These are phyloP conservation scores for Anoplolepis gracilipes DNA, from an alignment of 1,140 invertebrate species.

Conservation along the genomic window DNA sequence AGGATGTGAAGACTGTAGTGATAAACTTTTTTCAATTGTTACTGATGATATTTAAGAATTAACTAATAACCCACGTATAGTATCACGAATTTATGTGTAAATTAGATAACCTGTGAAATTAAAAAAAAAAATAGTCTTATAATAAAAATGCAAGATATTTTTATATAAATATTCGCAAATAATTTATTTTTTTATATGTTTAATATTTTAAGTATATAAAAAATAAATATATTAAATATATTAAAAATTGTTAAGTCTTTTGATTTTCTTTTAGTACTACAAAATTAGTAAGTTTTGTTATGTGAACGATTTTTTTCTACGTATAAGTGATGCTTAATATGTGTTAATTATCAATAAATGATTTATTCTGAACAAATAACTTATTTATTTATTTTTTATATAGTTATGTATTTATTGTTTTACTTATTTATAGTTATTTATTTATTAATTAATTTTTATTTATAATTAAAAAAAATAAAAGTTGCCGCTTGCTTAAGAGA, in stretches of 20 bases:
- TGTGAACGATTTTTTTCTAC: too few relatives aligned
- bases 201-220: neutral
- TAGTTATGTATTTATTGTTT: too few relatives aligned
- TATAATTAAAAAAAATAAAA: neutral
- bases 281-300: too few relatives aligned
- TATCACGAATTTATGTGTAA: neutral
- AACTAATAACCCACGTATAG: neutral
- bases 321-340: too few relatives aligned
- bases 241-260: neutral
- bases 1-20: neutral
- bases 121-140: neutral
- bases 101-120: neutral
- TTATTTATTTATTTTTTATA: too few relatives aligned
- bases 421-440: too few relatives aligned
- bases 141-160: neutral
- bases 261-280: too few relatives aligned
- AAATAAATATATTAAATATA: neutral
- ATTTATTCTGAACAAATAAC: conserved; percentile 33
- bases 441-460: too few relatives aligned
- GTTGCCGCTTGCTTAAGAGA: neutral
- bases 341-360: too few relatives aligned
- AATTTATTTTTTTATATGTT: neutral
- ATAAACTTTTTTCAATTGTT: neutral
- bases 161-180: neutral
- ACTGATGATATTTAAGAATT: neutral